These are phyloP conservation scores for Sphinx pinastri DNA, from an alignment of 2,888 invertebrate species.

Conservation along the genomic window DNA sequence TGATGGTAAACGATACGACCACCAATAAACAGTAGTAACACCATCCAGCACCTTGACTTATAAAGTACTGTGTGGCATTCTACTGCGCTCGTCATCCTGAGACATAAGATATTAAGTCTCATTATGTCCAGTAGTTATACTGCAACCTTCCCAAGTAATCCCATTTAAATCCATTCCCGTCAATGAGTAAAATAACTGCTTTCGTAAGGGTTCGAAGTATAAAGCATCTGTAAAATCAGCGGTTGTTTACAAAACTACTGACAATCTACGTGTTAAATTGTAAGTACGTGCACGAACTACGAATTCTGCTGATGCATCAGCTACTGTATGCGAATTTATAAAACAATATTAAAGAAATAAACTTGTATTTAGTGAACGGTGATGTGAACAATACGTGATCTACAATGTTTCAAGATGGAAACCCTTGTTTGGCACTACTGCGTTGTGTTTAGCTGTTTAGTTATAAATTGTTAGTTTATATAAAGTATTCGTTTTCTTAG, in stretches of 20 bases:
- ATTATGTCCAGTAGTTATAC: too few relatives aligned
- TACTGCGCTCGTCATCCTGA: too few relatives aligned
- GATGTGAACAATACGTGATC: constrained; percentile 32
- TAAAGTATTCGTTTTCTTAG: neutral
- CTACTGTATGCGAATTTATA: constrained; percentile 30
- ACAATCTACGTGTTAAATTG: constrained; percentile 29
- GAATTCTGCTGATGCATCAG: constrained; percentile 32
- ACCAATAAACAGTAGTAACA: too few relatives aligned
- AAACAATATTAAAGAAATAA: constrained; percentile 5
- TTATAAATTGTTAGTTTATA: constrained; percentile 47
- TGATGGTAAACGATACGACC: too few relatives aligned
- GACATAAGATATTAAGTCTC: too few relatives aligned
- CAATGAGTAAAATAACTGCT: too few relatives aligned
- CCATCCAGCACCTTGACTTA: too few relatives aligned
- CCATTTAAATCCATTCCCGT: too few relatives aligned
- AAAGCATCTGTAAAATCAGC: neutral
- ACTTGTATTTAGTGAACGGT: constrained; percentile 4
- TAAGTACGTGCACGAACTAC: constrained; percentile 30
- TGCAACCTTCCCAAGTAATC: too few relatives aligned
- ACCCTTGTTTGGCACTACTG: constrained; percentile 57
- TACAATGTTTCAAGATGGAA: constrained; percentile 77
- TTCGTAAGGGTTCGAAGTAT: neutral
- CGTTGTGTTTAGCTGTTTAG: constrained; percentile 59
- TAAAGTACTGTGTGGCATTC: too few relatives aligned
- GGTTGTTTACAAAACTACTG: constrained; percentile 5